Conservation (phyloP, 2,888 invertebrate genomes). For the Noctua janthina region DNA sequence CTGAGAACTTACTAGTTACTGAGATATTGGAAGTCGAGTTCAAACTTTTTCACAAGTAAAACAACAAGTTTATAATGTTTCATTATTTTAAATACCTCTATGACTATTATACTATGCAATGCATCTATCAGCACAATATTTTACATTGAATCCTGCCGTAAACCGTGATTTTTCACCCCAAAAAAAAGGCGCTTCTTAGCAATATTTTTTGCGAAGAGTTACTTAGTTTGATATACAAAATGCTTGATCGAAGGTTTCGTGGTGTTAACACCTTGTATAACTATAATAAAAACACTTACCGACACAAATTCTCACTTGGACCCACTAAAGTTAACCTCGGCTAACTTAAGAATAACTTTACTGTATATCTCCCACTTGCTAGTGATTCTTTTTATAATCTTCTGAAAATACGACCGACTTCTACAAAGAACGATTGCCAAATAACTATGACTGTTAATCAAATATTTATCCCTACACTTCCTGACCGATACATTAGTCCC, state of each 20-base stretch:
- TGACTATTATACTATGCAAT: no score
- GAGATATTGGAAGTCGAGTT: no score
- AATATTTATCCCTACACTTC: background rate
- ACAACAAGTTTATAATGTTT: no score
- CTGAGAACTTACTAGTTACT: no score
- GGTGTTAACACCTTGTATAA: background rate
- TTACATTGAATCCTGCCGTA: background rate
- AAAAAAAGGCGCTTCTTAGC: background rate
- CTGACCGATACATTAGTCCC: background rate
- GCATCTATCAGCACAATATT: no score
- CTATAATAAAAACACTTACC: conserved; percentile 20
- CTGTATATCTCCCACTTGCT: background rate
- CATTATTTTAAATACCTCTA: no score
- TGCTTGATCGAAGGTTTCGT: background rate
- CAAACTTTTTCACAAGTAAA: no score
- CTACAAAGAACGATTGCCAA: background rate
- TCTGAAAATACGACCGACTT: background rate
- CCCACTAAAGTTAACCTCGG: background rate
- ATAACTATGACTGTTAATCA: background rate
- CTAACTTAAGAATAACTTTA: conserved; percentile 12
- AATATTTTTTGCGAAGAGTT: no score
- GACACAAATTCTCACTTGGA: background rate
- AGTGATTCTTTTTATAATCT: background rate
- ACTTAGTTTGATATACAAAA: background rate
- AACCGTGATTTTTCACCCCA: background rate